phyloP scores from a whole-genome alignment of 2,797 vertebrate genomes.

The Anabacerthia variegaticeps region DNA sequence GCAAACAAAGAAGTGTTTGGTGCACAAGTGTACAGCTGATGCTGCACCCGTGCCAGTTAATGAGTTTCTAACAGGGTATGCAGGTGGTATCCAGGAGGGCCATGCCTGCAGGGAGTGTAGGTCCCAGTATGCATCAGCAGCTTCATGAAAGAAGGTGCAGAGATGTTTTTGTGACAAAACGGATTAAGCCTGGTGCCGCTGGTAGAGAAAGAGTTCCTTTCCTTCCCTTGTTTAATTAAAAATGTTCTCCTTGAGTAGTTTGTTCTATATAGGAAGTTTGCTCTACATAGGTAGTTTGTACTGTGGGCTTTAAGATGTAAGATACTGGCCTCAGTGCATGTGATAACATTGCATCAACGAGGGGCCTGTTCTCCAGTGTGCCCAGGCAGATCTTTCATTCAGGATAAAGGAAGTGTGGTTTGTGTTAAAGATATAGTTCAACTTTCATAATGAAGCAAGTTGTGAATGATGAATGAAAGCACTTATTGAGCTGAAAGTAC shows the following conservation, averaged over 20 bases:
- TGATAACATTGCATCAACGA: conserved; percentile 15
- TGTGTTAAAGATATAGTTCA: conserved; percentile 56
- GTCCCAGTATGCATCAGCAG: background rate
- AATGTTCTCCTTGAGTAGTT: background rate
- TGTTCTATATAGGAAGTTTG: background rate
- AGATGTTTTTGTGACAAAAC: conserved; percentile 18
- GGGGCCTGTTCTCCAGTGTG: conserved; percentile 22
- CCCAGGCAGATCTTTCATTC: conserved; percentile 21
- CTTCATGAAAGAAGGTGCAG: background rate
- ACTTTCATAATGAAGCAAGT: conserved; percentile 60
- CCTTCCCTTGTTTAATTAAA: conserved; percentile 8
- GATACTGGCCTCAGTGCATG: background rate
- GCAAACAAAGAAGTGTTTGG: background rate
- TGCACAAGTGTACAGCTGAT: background rate
- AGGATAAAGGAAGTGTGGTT: conserved; percentile 61
- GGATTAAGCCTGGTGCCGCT: background rate
- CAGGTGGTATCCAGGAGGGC: background rate
- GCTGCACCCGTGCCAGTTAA: background rate
- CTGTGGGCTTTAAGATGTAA: conserved; percentile 15
- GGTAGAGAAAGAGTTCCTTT: background rate
- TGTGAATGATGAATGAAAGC: conserved; percentile 66
- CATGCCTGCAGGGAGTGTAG: background rate
- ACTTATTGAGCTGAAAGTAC: conserved; percentile 57
- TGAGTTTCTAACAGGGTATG: background rate
- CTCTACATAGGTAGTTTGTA: background rate